Evolutionary conservation across 2,113 vertebrate genomes (phyloP), one percentile per base, ranked within the genome.

Genomic region (Muscicapa adusta): DNA sequence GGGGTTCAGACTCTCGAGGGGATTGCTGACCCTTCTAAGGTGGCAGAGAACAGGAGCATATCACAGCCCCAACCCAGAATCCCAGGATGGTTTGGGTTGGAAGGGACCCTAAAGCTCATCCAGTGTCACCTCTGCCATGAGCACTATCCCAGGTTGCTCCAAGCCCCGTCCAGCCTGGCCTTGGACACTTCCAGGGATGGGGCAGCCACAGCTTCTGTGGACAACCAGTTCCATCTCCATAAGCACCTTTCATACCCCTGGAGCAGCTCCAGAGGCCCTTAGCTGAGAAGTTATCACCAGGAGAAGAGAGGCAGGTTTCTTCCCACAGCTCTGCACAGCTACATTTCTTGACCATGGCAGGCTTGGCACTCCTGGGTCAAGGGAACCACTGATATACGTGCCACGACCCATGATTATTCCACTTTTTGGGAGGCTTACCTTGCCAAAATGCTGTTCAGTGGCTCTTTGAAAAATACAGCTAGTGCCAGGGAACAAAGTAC

Each of bases 151-250:
- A 56, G 24, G 20, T 0, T 75, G 62, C 29, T 75, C 47, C 38
- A n/a, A 67, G 61, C 13, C 28, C 36, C 0, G 0, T 24, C 36
- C n/a, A 53, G 2, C 4, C n/a, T 31, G 47, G 20, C 29, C 47
- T 34, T 54, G 62, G 8, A 23, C 14, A 19, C 6, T 42, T 2
- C 29, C 40, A 68, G 34, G 62, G 29, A 61, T 48, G n/a, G 20
- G 12, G 40, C 62, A 75, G 29, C n/a, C 70, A 75, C 62, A 61
- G 31, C n/a, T 75, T 12, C 54, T 40, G 17, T 47, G 34, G 48
- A n/a, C 17, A 53, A 22, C 19, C 47, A n/a, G 7, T 60, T 60
- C 33, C 38, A 56, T 34, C 33, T 58, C 56, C 12, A 4, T 33
- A 50, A 83, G 38, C 56, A 47, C 6, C 83, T 86, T 80, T 57